These are phyloP conservation scores for Plestiodon gilberti DNA, from an alignment of 2,113 vertebrate species.

Conservation along the genomic window DNA sequence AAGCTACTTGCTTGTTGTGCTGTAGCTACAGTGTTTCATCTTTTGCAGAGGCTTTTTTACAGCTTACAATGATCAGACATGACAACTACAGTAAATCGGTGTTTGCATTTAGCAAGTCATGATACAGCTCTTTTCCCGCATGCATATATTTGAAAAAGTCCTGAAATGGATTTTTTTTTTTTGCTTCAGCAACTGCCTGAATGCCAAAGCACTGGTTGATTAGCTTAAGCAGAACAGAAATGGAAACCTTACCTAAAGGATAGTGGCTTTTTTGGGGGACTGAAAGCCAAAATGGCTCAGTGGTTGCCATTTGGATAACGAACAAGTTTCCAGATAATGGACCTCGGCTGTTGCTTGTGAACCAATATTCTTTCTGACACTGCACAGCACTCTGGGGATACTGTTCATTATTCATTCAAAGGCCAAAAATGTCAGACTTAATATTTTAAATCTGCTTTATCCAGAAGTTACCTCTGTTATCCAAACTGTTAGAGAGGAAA, in stretches of 20 bases:
- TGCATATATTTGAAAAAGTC: conserved; percentile 37
- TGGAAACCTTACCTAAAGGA: conserved; percentile 2
- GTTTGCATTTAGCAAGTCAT: conserved; percentile 53
- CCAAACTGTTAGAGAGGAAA: not conserved
- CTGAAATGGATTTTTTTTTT: too few species aligned
- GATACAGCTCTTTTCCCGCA: conserved; percentile 49
- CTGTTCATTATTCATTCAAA: not conserved
- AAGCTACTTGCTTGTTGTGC: conserved; percentile 39
- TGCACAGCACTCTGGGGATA: rapidly evolving
- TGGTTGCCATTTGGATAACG: not conserved
- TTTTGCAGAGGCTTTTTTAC: conserved; percentile 6
- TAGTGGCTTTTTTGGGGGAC: not conserved
- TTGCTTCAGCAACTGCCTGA: conserved; percentile 35
- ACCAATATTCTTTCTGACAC: conserved; percentile 5
- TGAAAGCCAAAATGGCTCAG: not conserved
- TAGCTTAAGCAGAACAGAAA: conserved; percentile 31
- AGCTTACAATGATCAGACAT: conserved; percentile 57
- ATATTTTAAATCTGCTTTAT: not conserved
- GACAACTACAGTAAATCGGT: conserved; percentile 55
- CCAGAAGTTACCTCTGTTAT: not conserved
- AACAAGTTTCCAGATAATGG: not conserved
- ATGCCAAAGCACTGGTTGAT: not conserved
- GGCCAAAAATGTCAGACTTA: not conserved
- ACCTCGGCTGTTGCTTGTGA: conserved; percentile 6
- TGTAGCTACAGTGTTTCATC: conserved; percentile 9